A percentile compares a stretch with the other conserved stretches of the same genome.
phyloP scores from a whole-genome alignment of 1,140 invertebrate species.

The Panulirus ornatus region DNA sequence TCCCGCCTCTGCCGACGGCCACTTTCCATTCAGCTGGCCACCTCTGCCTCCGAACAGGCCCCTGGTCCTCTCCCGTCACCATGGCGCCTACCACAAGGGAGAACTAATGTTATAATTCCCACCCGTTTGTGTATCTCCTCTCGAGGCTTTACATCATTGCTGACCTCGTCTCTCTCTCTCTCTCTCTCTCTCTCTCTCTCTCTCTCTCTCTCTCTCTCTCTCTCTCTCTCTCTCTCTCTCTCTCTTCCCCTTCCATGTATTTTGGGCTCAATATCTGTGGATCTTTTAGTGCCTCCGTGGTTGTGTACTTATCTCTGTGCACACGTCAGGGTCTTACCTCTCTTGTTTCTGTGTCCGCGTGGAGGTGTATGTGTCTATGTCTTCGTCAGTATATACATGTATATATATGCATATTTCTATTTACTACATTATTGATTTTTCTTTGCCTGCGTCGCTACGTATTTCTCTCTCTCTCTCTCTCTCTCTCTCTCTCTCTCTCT shows the following conservation, averaged over 20 bases:
- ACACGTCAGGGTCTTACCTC: neutral
- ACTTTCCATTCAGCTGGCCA: too few species aligned
- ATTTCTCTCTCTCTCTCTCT: neutral
- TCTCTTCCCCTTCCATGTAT: neutral
- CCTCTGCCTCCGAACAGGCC: too few species aligned
- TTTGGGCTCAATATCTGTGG: neutral
- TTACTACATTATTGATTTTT: neutral
- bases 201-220: conserved; percentile 13
- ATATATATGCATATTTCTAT: too few species aligned
- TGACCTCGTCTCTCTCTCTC: neutral
- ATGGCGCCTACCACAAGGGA: too few species aligned
- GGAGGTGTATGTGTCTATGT: too few species aligned
- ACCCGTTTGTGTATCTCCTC: too few species aligned
- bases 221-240: neutral
- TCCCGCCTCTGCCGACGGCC: too few species aligned
- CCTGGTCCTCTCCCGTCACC: too few species aligned
- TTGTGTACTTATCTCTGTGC: neutral
- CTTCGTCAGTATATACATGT: too few species aligned
- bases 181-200: neutral
- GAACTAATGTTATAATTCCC: too few species aligned
- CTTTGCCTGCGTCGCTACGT: neutral
- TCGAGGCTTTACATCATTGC: too few species aligned
- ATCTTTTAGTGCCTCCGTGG: neutral
- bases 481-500: conserved; percentile 7
- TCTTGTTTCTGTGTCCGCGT: too few species aligned